Evolutionary conservation across 2,113 vertebrate species (phyloP), one percentile per base, ranked within the genome.

Genomic region (Aythya baeri): DNA sequence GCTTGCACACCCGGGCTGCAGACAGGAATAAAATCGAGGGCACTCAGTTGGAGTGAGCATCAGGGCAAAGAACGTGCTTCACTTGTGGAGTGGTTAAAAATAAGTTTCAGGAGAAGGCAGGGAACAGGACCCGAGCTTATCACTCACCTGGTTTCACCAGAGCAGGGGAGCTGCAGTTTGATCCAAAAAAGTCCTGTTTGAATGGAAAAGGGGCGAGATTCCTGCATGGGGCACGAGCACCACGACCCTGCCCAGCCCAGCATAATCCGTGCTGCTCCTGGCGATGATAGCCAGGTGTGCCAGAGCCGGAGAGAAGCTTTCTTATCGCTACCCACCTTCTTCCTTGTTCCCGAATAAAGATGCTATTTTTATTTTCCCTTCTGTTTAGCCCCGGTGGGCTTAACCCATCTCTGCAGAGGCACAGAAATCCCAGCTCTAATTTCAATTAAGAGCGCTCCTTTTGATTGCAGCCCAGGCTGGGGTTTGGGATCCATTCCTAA

Each of bases 381-480:
- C 91, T 91, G 86, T 87, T 96, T 95, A 89, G 86, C 77, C 95
- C 96, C 89, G 7, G 79, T 31, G 88, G 95, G 82, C 95, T 97
- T 96, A 88, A 96, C 94, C 80, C 84, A 50, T 96, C 97, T 94
- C 97, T 96, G 93, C 82, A 46, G 98, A 97, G 94, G 85, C 89
- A 36, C 91, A 36, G 66, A 96, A 97, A 97, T 97, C 97, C 97
- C 97, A 77, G 90, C 96, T 98, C 97, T 97, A 97, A 97, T 98
- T 98, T 97, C 96, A 97, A 94, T 97, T 96, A 97, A 96, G 89
- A 96, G 89, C 3, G 4, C 72, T 92, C 6, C 74, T 86, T 95
- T 95, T 94, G 79, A 83, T 90, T 88, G 91, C 65, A 44, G 94
- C 87, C 91, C 46, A 5, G 89, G 57, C 94, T 78, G 59, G 93